Percentiles rank a stretch among this genome's conserved stretches.
These are phyloP conservation scores for Salticus scenicus DNA, from an alignment of 2,888 invertebrate species.

Conservation along the genomic window DNA sequence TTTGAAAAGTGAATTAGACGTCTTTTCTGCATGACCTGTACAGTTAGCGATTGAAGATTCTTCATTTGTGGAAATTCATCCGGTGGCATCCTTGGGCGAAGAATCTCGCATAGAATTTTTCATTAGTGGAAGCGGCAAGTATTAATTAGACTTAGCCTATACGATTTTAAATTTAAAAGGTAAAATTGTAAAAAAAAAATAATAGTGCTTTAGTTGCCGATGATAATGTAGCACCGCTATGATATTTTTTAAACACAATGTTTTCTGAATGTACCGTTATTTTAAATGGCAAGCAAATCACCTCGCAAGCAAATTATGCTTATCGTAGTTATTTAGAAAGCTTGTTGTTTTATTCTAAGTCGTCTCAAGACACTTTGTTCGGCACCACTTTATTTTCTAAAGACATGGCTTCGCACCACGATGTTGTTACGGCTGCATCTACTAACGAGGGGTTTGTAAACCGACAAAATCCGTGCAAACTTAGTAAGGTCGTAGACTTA, in stretches of 20 bases:
- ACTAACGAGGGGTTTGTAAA: no score
- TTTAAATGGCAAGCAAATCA: not conserved
- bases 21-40: not conserved
- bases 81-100: not conserved
- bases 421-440: not conserved
- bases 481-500: slow-evolving; percentile 2
- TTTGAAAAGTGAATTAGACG: slow-evolving; percentile 6
- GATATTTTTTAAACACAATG: slow-evolving; percentile 38
- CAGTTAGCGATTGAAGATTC: not conserved
- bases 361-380: not conserved
- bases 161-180: slow-evolving; percentile 28
- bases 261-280: slow-evolving; percentile 32
- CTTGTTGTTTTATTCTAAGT: not conserved
- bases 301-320: not conserved
- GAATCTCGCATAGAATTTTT: slow-evolving; percentile 25
- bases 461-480: no score
- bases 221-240: slow-evolving; percentile 11
- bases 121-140: slow-evolving; percentile 10
- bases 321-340: not conserved
- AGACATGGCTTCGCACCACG: not conserved
- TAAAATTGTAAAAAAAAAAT: slow-evolving; percentile 26
- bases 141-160: slow-evolving; percentile 19
- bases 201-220: not conserved
- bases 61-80: slow-evolving; percentile 12
- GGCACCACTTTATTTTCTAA: not conserved